A percentile compares a stretch with the other conserved stretches of the same genome.
phyloP scores from a whole-genome alignment of 2,888 invertebrate species.

The Rhagium mordax region DNA sequence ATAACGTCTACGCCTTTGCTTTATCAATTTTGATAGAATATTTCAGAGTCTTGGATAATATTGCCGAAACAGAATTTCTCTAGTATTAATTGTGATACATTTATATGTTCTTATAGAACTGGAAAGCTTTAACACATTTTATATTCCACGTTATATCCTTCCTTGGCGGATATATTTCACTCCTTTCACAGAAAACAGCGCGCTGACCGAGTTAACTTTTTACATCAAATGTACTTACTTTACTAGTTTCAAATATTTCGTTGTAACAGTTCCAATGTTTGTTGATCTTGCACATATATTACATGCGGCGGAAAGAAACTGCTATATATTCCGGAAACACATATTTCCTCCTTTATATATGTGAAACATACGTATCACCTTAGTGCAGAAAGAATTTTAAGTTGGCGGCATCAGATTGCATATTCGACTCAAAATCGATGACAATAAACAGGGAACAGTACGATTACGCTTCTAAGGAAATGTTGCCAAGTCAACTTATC shows the following conservation, averaged over 20 bases:
- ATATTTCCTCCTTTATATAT: not conserved
- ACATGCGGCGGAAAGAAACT: not conserved
- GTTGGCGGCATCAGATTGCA: not conserved
- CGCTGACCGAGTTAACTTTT: not conserved
- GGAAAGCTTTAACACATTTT: not conserved
- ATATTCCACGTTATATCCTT: not conserved
- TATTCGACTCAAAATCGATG: too few species aligned
- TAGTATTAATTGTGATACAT: too few species aligned
- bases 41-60: too few species aligned
- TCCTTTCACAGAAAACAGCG: not conserved
- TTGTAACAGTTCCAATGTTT: conserved; percentile 1
- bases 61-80: too few species aligned
- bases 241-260: conserved; percentile 1
- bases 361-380: not conserved
- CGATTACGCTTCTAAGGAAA: too few species aligned
- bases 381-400: not conserved
- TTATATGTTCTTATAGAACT: too few species aligned
- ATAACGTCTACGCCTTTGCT: too few species aligned
- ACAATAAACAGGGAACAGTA: too few species aligned
- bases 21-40: too few species aligned
- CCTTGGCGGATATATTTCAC: not conserved
- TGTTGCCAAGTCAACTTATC: too few species aligned
- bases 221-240: not conserved
- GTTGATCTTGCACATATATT: conserved; percentile 11
- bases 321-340: not conserved